Base-by-base conservation (phyloP, 1,140 invertebrate species). In the Chrysopa pallens region DNA sequence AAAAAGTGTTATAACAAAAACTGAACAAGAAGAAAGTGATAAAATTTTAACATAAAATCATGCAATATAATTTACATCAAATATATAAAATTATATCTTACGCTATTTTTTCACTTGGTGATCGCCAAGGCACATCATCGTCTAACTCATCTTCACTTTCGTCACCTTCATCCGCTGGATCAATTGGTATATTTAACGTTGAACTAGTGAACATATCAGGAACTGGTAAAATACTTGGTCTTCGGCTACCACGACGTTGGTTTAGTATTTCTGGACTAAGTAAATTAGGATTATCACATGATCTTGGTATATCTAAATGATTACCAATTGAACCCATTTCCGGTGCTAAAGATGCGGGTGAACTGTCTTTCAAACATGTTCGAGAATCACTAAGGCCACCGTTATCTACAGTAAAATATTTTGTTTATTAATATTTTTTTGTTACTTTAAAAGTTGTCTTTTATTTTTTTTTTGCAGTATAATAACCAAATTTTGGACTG, bases 111-210 rank as follows among this genome's bases (percentile, higher is more conserved):
- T 90, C 85, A 36, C 83, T 86, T 0, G 84, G 82, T 4, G 84
- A 84, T 49, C 83, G 69, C 84, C 85, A 89, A 2, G 85, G 84
- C 17, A 88, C 84, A 45, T 90, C 83, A 51, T 88, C 84, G 29
- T 87, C 84, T 40, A 87, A 72, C 58, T 90, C 85, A 50, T 89
- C 84, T 50, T 88, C 84, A 50, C 83, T 87, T 50, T 85, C 84
- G 46, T 86, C 83, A 0, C 70, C 76, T 45, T 76, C 76, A 29
- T 74, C 77, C 46, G 78, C 75, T 42, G 77, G 74, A 47, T 78
- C 76, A 15, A 75, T 68, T 1, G 78, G 69, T 40, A 85, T 76
- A 54, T 81, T 82, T 39, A 84, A 66, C 14, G 73, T 79, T 29
- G 74, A 80, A 43, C 78, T 80, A 6, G 80, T 84, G 48, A 87